Percentiles rank a stretch among this genome's conserved stretches.
Conservation (phyloP, 1,140 invertebrate species). For the Papilio xuthus region DNA sequence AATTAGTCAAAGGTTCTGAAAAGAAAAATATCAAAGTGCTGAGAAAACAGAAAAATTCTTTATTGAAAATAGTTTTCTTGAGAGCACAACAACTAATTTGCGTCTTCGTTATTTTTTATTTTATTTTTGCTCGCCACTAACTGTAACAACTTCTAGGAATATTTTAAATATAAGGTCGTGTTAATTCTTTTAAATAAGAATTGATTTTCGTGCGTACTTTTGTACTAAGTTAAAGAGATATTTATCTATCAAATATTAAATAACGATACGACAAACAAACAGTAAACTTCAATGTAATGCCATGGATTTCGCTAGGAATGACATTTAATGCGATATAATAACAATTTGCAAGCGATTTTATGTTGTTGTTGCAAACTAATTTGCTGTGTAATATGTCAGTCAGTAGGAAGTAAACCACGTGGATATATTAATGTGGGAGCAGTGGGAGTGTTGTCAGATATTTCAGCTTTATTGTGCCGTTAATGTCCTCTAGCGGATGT, state of each 20-base stretch:
- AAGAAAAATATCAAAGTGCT: neutral
- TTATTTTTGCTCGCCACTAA: neutral
- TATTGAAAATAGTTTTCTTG: neutral
- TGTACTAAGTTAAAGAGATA: neutral
- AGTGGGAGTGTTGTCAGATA: slow-evolving; percentile 28
- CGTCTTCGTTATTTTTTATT: slow-evolving; percentile 2
- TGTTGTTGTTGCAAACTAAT: slow-evolving; percentile 7
- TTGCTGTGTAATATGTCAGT: neutral
- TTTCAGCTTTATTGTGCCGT: slow-evolving; percentile 37
- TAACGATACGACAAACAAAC: neutral
- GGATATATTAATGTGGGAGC: neutral
- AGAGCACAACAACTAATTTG: slow-evolving; percentile 7
- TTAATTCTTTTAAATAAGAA: neutral
- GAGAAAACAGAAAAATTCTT: neutral
- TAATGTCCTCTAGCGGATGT: slow-evolving; percentile 28
- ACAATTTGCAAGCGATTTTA: neutral
- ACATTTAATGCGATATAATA: neutral
- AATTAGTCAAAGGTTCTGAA: neutral
- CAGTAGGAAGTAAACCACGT: neutral
- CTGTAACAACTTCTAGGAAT: neutral
- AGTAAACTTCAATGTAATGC: neutral
- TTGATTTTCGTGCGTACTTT: neutral
- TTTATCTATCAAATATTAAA: too few relatives aligned
- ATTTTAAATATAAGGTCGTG: neutral
- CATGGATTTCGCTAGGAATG: too few relatives aligned